Evolutionary conservation across 2,113 vertebrate genomes (phyloP).

Genomic region (Conger conger): DNA sequence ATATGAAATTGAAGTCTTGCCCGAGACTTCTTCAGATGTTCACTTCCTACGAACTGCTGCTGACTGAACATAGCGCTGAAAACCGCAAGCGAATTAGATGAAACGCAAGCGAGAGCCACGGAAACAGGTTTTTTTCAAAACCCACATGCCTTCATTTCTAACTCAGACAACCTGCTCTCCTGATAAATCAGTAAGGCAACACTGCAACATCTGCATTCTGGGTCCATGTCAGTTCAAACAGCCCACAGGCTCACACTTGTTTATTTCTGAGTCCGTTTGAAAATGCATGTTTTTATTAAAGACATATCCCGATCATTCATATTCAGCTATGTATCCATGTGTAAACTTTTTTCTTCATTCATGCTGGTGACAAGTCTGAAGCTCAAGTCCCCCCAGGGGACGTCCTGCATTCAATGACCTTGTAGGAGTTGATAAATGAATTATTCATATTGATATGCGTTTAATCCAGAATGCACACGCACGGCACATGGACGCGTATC

Average conservation of each 20-base stretch:
- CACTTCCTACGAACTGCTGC: not conserved
- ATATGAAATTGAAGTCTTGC: not conserved
- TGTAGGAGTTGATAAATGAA: not conserved
- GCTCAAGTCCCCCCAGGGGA: not conserved
- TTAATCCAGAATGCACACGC: not conserved
- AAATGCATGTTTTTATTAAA: not conserved
- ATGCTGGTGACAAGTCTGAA: not conserved
- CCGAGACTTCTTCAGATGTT: not conserved
- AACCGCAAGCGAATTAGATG: not conserved
- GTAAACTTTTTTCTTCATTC: not conserved
- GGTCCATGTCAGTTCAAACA: slow-evolving; percentile 6
- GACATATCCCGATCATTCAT: not conserved
- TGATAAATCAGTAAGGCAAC: not conserved
- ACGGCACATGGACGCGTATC: not conserved
- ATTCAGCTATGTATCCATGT: not conserved
- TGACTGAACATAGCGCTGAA: not conserved
- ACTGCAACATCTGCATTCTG: slow-evolving; percentile 15
- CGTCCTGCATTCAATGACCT: not conserved
- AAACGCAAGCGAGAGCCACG: not conserved
- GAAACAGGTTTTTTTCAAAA: not conserved
- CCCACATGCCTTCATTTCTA: not conserved
- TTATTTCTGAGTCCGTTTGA: not conserved
- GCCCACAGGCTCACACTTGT: not conserved
- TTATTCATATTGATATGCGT: slow-evolving; percentile 2
- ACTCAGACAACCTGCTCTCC: not conserved